Base-by-base conservation (phyloP, 2,888 invertebrate genomes). In the Baccha elongata region DNA sequence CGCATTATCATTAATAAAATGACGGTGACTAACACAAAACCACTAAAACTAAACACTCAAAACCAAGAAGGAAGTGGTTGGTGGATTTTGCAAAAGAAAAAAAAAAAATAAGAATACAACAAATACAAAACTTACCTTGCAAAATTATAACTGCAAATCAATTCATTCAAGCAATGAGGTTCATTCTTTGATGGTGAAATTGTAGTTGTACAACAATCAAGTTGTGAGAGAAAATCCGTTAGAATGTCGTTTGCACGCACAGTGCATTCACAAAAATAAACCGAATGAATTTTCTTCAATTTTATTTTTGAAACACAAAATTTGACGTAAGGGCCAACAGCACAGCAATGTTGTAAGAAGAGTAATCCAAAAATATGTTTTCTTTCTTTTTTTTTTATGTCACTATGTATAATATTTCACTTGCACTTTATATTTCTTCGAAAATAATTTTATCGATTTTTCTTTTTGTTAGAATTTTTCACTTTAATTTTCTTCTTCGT, bases 321-420 rank as follows among this genome's bases (percentile, higher is more conserved):
- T 52, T 75, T 75, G 64, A 60, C 44, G 75, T 75, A 32, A 32
- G 15, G 42, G 19, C 46, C 44, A 62, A 68, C 53, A 53, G 52
- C 76, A 32, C 29, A n/a, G 11, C 7, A 17, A 21, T 65, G 64
- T 75, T 58, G 74, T 69, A 68, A n/a, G n/a, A n/a, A n/a, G 50
- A 64, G 48, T 81, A 81, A 81, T 81, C 81, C 81, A 81, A 81
- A 52, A 71, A 65, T 75, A 40, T 60, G 48, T 71, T 74, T 26
- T 44, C 68, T 29, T 60, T 48, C 55, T 40, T 60, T 52, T 8
- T 15, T 10, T 11, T 42, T 52, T 7, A 46, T 35, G 15, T 50
- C 50, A 32, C 29, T 42, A 26, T n/a, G n/a, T n/a, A n/a, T n/a
- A n/a, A n/a, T n/a, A n/a, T 50, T 40, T 42, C 13, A 13, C 23